These are phyloP conservation scores for Ascidia mentula DNA, from an alignment of 23 tunicate genomes.

Conservation along the genomic window DNA sequence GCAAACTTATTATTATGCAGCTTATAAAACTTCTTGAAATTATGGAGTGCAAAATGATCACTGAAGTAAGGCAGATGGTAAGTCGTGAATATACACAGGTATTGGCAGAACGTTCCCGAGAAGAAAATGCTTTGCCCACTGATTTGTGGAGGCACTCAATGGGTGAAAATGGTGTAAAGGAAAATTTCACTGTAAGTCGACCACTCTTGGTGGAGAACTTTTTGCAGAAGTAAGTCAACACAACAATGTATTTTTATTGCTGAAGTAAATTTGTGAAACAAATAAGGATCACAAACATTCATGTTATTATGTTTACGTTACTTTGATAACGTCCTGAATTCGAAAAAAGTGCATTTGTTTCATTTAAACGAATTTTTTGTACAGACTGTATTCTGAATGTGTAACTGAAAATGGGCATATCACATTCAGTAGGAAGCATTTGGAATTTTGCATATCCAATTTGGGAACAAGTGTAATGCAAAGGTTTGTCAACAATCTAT, in stretches of 20 bases:
- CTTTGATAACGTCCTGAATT: no score
- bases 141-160: conserved; percentile 70
- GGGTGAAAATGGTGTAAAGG: conserved; percentile 37
- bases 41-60: conserved; percentile 63
- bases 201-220: conserved; percentile 83
- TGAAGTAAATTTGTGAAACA: no score
- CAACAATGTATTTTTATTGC: no score
- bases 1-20: conserved; percentile 21
- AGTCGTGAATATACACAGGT: conserved; percentile 59
- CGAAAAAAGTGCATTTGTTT: no score
- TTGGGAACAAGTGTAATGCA: conserved; percentile 56
- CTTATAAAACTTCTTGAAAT: conserved; percentile 59
- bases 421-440: conserved; percentile 29
- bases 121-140: conserved; percentile 87
- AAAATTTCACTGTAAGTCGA: conserved; percentile 62
- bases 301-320: neutral
- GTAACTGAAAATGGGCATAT: conserved; percentile 34
- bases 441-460: conserved; percentile 30
- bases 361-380: no score
- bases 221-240: conserved; percentile 49
- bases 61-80: conserved; percentile 63
- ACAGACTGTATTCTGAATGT: conserved; percentile 48
- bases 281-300: neutral
- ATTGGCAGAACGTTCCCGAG: conserved; percentile 84
- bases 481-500: no score